A percentile compares a stretch with the other conserved stretches of the same genome.
phyloP scores from a whole-genome alignment of 2,797 vertebrate species.

The Oreonectes daqikongensis region DNA sequence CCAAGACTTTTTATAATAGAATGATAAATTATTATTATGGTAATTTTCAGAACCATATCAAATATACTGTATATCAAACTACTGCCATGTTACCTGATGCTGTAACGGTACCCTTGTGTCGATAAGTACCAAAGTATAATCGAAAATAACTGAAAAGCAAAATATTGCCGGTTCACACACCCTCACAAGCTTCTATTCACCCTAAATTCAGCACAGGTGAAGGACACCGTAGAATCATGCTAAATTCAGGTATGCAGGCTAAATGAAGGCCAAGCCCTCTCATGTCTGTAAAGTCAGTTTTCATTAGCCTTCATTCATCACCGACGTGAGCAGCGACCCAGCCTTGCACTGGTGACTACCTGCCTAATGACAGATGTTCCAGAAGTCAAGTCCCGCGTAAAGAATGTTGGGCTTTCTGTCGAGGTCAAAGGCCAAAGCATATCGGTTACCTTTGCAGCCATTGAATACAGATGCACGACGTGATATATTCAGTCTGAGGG shows the following conservation, averaged over 20 bases:
- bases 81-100: not conserved
- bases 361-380: conserved; percentile 75
- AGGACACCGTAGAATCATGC: not conserved
- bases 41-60: too few relatives aligned
- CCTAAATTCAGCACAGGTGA: conserved; percentile 14
- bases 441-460: conserved; percentile 74
- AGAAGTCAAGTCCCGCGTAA: conserved; percentile 66
- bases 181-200: not conserved
- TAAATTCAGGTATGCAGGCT: conserved; percentile 40
- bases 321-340: conserved; percentile 60
- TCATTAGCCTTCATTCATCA: conserved; percentile 62
- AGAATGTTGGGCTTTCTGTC: conserved; percentile 70
- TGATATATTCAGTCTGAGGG: conserved; percentile 65
- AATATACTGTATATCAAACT: too few relatives aligned
- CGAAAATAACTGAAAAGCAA: not conserved
- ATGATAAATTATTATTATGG: too few relatives aligned
- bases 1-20: too few relatives aligned
- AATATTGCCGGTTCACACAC: not conserved
- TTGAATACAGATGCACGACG: conserved; percentile 73
- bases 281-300: conserved; percentile 50
- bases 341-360: conserved; percentile 61
- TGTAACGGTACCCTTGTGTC: not conserved
- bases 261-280: conserved; percentile 47
- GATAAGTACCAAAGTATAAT: not conserved
- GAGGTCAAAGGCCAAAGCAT: conserved; percentile 68